Evolutionary conservation across 1,140 invertebrate species (phyloP).

Genomic region (Euwallacea similis): DNA sequence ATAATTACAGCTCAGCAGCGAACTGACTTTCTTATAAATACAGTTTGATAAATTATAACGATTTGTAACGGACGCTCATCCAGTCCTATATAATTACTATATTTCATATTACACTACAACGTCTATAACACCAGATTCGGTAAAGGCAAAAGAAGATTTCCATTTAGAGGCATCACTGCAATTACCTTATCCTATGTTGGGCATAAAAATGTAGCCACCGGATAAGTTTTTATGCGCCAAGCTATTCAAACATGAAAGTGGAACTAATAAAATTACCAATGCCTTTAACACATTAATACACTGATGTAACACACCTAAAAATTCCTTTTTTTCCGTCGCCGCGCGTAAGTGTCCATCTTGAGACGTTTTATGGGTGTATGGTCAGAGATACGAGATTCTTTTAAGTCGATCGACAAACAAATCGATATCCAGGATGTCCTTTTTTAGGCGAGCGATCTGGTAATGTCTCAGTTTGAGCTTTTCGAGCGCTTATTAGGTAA

Average conservation of each 20-base stretch:
- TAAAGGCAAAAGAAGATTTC: neutral
- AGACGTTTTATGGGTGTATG: conserved; percentile 7
- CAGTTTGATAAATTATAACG: no score
- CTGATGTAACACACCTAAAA: conserved; percentile 12
- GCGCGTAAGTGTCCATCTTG: neutral
- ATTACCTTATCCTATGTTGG: neutral
- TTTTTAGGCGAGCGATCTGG: neutral
- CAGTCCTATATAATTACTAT: no score
- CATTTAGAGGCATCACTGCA: neutral
- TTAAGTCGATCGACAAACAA: conserved; percentile 2
- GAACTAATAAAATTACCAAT: conserved; percentile 10
- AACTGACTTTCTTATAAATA: no score
- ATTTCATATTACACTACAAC: no score
- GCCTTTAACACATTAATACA: conserved; percentile 8
- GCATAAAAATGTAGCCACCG: neutral
- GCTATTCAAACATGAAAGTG: conserved; percentile 5
- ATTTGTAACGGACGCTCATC: no score
- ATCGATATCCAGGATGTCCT: conserved; percentile 7
- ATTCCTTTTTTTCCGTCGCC: conserved; percentile 4
- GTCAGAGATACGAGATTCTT: conserved; percentile 3
- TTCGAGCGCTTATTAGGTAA: neutral
- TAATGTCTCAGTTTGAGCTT: neutral
- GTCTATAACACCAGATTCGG: neutral
- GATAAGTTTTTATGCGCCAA: neutral
- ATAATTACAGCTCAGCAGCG: no score